Base-by-base conservation (phyloP, 2,113 vertebrate species). In the Cephalopholis sonnerati region DNA sequence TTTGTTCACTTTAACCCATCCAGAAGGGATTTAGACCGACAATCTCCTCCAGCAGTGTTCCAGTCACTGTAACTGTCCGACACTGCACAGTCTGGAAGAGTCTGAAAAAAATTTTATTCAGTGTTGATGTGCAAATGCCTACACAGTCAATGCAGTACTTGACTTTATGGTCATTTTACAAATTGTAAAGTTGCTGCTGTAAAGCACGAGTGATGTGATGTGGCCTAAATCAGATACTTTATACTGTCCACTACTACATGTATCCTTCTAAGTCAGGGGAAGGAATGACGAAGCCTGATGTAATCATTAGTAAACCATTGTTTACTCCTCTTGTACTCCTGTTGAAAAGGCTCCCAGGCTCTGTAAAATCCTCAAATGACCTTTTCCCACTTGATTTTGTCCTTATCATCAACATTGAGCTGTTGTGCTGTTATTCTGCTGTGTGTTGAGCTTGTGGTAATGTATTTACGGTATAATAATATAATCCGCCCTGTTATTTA, bases 401-500 rank as follows among this genome's bases (percentile, higher is more conserved):
- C 17, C 0, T 63, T 1, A 2, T 44, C 59, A 29, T 51, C 16
- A 27, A 5, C 62, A 11, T 44, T 72, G 64, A 64, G 18, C 79
- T 85, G 73, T 77, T 59, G 63, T 65, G 20, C 0, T 73, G 79
- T 77, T 54, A 2, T 59, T 65, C 18, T 70, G 41, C 27, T 36
- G 67, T 54, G 46, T 62, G 50, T 70, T 1, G 8, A 62, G 48
- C 29, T 74, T 41, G 25, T 75, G 16, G 41, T 57, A 10, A 70
- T 48, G 64, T 73, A 41, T 72, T 65, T 36, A 39, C 22, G 0
- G 24, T 55, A 12, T 44, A 44, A 44, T 44, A 1, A 83, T 63
- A 32, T 81, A 67, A 62, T 79, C 64, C 32, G 1, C 32, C 13
- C 27, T 58, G 51, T 86, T 90, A 83, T 91, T 87, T 87, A 87